Evolutionary conservation across 2,113 vertebrate genomes (phyloP).

Genomic region (Channa argus): DNA sequence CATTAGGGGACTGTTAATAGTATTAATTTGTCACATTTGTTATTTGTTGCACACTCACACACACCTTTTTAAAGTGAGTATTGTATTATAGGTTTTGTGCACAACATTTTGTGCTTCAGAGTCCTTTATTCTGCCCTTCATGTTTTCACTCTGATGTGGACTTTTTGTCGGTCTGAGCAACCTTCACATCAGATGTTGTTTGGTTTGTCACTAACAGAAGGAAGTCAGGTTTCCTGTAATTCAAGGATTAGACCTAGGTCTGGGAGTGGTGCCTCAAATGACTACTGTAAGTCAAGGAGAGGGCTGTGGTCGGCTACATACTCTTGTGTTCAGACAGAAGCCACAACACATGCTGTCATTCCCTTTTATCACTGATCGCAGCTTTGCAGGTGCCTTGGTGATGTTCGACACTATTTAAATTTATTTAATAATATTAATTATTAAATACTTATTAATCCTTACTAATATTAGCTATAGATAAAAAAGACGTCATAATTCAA

Average conservation of each 20-base stretch:
- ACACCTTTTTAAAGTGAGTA: not conserved
- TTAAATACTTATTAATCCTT: no score
- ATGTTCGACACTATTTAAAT: no score
- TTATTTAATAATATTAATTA: no score
- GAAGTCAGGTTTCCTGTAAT: slow-evolving; percentile 44
- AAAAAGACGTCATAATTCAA: no score
- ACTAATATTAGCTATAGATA: no score
- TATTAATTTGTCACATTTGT: not conserved
- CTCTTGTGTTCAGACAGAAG: slow-evolving; percentile 39
- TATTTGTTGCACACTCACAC: not conserved
- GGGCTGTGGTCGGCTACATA: slow-evolving; percentile 17
- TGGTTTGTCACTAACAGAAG: slow-evolving; percentile 32
- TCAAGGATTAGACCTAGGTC: slow-evolving; percentile 42
- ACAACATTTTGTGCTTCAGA: not conserved
- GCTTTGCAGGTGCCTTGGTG: slow-evolving; percentile 58
- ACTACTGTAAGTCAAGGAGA: slow-evolving; percentile 44
- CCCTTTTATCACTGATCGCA: slow-evolving; percentile 64
- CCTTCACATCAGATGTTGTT: slow-evolving; percentile 22
- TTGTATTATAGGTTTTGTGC: no score
- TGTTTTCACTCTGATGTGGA: slow-evolving; percentile 10
- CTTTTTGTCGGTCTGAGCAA: slow-evolving; percentile 1
- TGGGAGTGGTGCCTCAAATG: slow-evolving; percentile 67
- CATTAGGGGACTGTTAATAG: not conserved
- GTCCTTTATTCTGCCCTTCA: not conserved
- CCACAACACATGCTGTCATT: slow-evolving; percentile 46